Evolutionary conservation across 2,797 vertebrate species (phyloP).

Genomic region (Streptopelia turtur): DNA sequence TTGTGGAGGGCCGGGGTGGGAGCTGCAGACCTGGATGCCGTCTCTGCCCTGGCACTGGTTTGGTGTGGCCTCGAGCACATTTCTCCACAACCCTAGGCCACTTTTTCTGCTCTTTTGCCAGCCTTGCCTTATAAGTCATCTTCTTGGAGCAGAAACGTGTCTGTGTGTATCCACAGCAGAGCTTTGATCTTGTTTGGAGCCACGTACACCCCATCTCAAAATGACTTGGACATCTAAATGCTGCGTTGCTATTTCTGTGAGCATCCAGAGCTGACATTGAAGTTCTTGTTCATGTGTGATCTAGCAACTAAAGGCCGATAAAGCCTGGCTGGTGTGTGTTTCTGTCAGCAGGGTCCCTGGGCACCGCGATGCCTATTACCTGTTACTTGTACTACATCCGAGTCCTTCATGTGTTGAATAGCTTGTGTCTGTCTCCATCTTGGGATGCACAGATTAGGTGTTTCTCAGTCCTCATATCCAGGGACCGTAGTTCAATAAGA

Average conservation of each 20-base stretch:
- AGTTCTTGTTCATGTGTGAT: rapidly evolving
- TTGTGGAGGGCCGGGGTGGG: not conserved
- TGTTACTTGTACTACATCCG: not conserved
- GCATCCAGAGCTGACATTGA: not conserved
- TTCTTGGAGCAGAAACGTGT: not conserved
- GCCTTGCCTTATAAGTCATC: not conserved
- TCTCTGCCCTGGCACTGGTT: not conserved
- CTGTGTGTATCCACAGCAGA: not conserved
- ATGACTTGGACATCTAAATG: not conserved
- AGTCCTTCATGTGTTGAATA: rapidly evolving
- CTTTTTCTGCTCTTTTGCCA: slow-evolving; percentile 16
- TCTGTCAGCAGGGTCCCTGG: not conserved
- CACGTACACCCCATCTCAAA: not conserved
- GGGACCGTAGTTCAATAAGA: not conserved
- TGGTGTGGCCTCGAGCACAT: not conserved
- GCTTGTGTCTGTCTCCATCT: not conserved
- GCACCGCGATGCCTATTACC: not conserved
- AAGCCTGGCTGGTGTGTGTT: not conserved
- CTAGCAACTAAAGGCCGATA: not conserved
- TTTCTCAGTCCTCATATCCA: not conserved
- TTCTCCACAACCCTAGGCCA: not conserved
- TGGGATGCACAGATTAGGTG: rapidly evolving
- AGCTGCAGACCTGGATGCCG: slow-evolving; percentile 12
- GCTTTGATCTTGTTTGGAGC: not conserved
- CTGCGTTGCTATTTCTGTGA: not conserved